Percentiles rank a stretch among this genome's conserved stretches.
These are phyloP conservation scores for Lerista edwardsae DNA, from an alignment of 2,797 vertebrate species.

Conservation along the genomic window DNA sequence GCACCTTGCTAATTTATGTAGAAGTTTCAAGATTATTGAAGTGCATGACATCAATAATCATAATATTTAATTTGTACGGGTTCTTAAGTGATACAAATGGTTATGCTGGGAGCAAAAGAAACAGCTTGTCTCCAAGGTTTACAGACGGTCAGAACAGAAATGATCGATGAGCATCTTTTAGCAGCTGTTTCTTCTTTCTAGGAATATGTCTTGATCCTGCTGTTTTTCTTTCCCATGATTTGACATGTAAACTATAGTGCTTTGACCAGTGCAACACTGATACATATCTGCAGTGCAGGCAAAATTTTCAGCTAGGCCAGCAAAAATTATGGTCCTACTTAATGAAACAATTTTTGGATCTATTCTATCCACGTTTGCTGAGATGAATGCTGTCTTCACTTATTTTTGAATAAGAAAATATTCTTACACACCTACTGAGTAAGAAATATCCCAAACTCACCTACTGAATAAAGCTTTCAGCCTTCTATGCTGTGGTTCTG, in stretches of 20 bases:
- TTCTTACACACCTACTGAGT: no score
- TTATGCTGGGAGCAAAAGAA: constrained; percentile 6
- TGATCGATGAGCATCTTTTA: constrained; percentile 13
- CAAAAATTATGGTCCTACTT: constrained; percentile 19
- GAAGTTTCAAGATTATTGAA: no score
- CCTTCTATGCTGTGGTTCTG: neutral
- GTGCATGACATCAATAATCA: neutral
- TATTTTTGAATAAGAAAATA: constrained; percentile 11
- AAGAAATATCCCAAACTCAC: neutral
- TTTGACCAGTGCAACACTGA: constrained; percentile 28
- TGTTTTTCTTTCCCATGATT: constrained; percentile 32
- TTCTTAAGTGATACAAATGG: constrained; percentile 19
- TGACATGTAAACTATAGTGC: constrained; percentile 19
- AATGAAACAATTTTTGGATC: constrained; percentile 24
- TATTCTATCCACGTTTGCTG: neutral
- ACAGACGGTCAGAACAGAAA: constrained; percentile 1
- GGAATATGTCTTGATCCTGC: neutral
- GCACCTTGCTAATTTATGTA: neutral
- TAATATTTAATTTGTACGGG: constrained; percentile 1
- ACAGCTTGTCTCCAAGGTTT: constrained; percentile 17
- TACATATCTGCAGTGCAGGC: constrained; percentile 26
- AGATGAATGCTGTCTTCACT: constrained; percentile 4
- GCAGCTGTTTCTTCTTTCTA: neutral
- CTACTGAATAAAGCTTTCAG: neutral
- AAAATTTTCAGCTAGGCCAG: constrained; percentile 24